phyloP scores from a whole-genome alignment of 2,113 vertebrate genomes.

The Lethenteron camtschaticum region DNA sequence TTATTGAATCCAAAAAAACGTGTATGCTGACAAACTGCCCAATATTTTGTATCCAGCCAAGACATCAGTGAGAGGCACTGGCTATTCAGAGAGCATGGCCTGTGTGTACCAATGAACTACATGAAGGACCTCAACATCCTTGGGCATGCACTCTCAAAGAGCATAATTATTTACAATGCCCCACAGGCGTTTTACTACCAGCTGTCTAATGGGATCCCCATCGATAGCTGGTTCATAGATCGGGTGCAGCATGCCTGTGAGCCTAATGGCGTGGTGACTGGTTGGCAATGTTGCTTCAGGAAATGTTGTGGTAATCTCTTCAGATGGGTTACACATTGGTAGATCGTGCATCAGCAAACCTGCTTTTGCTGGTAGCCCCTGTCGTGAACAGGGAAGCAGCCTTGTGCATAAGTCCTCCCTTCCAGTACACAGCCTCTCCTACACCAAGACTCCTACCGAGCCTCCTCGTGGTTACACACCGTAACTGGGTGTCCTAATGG shows the following conservation, averaged over 20 bases:
- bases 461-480: too few species aligned
- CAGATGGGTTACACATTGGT: too few species aligned
- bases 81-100: conserved; percentile 93
- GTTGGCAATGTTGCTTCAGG: too few species aligned
- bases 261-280: too few species aligned
- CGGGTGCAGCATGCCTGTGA: conserved; percentile 22
- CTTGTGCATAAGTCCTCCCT: too few species aligned
- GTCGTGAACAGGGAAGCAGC: too few species aligned
- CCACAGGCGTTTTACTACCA: conserved; percentile 75
- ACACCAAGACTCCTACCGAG: too few species aligned
- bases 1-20: conserved; percentile 94
- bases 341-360: too few species aligned
- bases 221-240: conserved; percentile 99
- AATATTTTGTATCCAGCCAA: conserved; percentile 99
- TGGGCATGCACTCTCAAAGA: conserved; percentile 95
- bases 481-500: too few species aligned
- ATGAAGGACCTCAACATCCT: conserved; percentile 98
- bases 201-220: conserved; percentile 97
- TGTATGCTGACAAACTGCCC: conserved; percentile 94
- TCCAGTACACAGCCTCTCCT: too few species aligned
- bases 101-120: conserved; percentile 97
- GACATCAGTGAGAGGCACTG: conserved; percentile 94
- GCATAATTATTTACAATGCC: conserved; percentile 98
- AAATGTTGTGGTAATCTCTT: too few species aligned
- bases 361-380: too few species aligned